Percentiles rank a stretch among this genome's conserved stretches.
These are phyloP conservation scores for Argynnis bischoffii DNA, from an alignment of 2,888 invertebrate species.

Conservation along the genomic window DNA sequence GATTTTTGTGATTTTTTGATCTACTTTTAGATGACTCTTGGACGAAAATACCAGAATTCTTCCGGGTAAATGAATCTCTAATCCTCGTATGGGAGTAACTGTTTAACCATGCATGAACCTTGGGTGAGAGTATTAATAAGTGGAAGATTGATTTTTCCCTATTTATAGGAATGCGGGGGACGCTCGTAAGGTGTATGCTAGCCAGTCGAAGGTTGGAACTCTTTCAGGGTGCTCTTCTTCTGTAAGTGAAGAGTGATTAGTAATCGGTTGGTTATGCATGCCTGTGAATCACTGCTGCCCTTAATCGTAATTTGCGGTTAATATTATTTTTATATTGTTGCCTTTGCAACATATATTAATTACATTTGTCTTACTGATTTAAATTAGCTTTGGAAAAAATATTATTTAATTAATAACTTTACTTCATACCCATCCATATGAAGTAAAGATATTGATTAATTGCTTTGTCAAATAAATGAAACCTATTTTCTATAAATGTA, in stretches of 20 bases:
- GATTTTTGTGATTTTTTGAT: slow-evolving; percentile 19
- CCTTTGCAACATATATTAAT: too few species aligned
- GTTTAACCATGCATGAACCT: slow-evolving; percentile 69
- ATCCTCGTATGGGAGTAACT: slow-evolving; percentile 56
- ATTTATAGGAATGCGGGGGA: slow-evolving; percentile 82
- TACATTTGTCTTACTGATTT: too few species aligned
- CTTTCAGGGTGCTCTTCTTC: slow-evolving; percentile 87
- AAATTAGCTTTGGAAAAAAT: too few species aligned
- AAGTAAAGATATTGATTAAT: too few species aligned
- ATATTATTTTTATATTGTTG: too few species aligned
- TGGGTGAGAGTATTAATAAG: slow-evolving; percentile 61
- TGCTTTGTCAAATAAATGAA: too few species aligned
- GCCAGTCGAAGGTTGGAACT: slow-evolving; percentile 85
- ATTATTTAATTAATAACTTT: too few species aligned
- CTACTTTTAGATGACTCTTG: slow-evolving; percentile 69
- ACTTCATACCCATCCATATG: too few species aligned
- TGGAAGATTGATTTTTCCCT: slow-evolving; percentile 76
- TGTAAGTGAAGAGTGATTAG: slow-evolving; percentile 70
- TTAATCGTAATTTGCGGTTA: slow-evolving; percentile 4
- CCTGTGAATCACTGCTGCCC: slow-evolving; percentile 35
- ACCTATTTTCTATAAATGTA: too few species aligned
- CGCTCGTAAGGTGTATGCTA: slow-evolving; percentile 76
- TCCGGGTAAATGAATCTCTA: slow-evolving; percentile 75
- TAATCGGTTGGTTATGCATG: slow-evolving; percentile 26
- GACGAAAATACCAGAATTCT: slow-evolving; percentile 79